Evolutionary conservation across 2,797 vertebrate genomes (phyloP).

Genomic region (Paedocypris micromegethes): DNA sequence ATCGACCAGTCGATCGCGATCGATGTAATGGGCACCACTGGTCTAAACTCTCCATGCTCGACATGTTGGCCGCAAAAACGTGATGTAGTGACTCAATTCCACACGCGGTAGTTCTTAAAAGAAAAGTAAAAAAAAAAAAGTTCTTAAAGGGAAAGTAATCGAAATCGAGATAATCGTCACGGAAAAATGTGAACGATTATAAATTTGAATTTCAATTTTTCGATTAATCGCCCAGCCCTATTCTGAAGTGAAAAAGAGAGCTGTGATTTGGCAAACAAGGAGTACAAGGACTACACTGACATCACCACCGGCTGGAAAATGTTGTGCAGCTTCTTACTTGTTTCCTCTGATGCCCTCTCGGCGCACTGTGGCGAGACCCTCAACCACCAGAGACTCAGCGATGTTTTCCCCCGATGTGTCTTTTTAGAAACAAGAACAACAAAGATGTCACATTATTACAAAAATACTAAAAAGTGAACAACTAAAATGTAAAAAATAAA

Average conservation of each 20-base stretch:
- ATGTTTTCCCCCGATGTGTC: conserved; percentile 91
- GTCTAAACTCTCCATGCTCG: too few relatives aligned
- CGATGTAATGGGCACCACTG: too few relatives aligned
- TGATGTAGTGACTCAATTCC: too few relatives aligned
- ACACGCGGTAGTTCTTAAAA: too few relatives aligned
- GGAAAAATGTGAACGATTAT: too few relatives aligned
- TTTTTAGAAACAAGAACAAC: conserved; percentile 47
- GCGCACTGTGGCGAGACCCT: conserved; percentile 86
- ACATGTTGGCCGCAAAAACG: too few relatives aligned
- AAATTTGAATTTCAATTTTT: too few relatives aligned
- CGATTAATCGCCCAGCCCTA: neutral
- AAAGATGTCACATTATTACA: conserved; percentile 2
- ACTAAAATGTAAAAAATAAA: neutral
- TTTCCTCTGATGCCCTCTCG: conserved; percentile 88
- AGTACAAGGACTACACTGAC: neutral
- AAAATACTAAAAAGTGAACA: neutral
- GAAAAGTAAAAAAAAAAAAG: too few relatives aligned
- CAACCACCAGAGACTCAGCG: conserved; percentile 84
- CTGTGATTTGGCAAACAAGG: conserved; percentile 14
- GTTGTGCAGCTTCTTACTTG: conserved; percentile 62
- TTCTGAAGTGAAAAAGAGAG: neutral
- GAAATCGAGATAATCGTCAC: too few relatives aligned
- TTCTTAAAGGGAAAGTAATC: too few relatives aligned
- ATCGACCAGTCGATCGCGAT: too few relatives aligned
- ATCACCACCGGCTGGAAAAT: neutral